Evolutionary conservation across 2,797 vertebrate genomes (phyloP).

Genomic region (Limosa lapponica): DNA sequence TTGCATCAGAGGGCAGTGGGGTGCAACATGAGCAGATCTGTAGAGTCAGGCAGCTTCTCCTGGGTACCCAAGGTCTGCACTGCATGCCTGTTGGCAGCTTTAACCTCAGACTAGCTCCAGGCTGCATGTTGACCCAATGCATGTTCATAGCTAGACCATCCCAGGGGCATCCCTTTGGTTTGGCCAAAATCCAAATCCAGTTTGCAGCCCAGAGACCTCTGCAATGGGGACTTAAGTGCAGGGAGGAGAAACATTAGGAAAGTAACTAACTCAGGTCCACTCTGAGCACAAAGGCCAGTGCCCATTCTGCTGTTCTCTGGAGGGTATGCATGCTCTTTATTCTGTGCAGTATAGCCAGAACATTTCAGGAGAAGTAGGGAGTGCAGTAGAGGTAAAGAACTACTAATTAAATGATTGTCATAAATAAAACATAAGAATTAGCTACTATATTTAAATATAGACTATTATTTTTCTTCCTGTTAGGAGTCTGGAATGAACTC

Average conservation of each 20-base stretch:
- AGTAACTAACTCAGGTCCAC: neutral
- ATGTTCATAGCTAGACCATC: neutral
- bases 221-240: neutral
- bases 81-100: neutral
- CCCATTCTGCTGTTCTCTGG: neutral
- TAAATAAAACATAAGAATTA: conserved; percentile 24
- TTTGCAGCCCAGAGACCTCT: neutral
- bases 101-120: neutral
- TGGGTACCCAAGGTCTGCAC: neutral
- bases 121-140: neutral
- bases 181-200: neutral
- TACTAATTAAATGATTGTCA: neutral
- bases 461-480: neutral
- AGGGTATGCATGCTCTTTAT: neutral
- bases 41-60: neutral
- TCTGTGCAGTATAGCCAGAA: neutral
- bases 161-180: neutral
- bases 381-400: neutral
- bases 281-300: neutral
- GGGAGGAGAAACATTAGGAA: neutral
- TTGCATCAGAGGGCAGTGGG: neutral
- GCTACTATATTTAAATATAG: neutral
- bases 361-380: neutral
- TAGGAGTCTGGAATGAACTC: neutral
- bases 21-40: neutral